phyloP scores from a whole-genome alignment of 2,888 invertebrate genomes.

The Acleris emargana region DNA sequence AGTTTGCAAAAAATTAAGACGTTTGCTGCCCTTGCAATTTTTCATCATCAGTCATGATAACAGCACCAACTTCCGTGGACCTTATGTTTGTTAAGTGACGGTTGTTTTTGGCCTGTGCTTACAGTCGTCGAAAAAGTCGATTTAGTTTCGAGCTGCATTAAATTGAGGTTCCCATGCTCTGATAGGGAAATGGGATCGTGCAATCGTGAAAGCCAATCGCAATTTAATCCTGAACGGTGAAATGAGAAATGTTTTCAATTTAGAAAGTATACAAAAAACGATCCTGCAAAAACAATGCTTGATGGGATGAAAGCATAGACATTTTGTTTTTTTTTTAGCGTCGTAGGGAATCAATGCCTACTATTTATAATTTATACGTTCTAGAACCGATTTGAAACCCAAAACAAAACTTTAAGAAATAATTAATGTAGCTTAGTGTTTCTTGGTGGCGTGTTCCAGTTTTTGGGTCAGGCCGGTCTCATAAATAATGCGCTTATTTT shows the following conservation, averaged over 20 bases:
- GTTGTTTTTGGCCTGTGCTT: slow-evolving; percentile 6
- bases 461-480: too few species aligned
- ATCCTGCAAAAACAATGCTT: slow-evolving; percentile 24
- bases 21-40: slow-evolving; percentile 31
- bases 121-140: slow-evolving; percentile 10
- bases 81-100: neutral
- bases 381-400: too few species aligned
- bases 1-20: slow-evolving; percentile 24
- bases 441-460: too few species aligned
- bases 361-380: too few species aligned
- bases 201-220: slow-evolving; percentile 37
- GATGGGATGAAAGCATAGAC: slow-evolving; percentile 8
- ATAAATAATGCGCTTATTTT: too few species aligned
- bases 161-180: slow-evolving; percentile 32
- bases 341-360: too few species aligned
- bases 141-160: slow-evolving; percentile 13
- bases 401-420: too few species aligned
- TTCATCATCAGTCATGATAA: slow-evolving; percentile 15
- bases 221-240: slow-evolving; percentile 35
- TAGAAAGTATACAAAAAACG: slow-evolving; percentile 34
- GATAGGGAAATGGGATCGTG: slow-evolving; percentile 37
- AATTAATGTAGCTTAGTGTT: too few species aligned
- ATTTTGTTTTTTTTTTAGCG: neutral
- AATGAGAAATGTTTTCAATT: slow-evolving; percentile 38
- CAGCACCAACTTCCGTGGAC: neutral